Evolutionary conservation across 2,113 vertebrate species (phyloP).

Genomic region (Eptesicus fuscus): DNA sequence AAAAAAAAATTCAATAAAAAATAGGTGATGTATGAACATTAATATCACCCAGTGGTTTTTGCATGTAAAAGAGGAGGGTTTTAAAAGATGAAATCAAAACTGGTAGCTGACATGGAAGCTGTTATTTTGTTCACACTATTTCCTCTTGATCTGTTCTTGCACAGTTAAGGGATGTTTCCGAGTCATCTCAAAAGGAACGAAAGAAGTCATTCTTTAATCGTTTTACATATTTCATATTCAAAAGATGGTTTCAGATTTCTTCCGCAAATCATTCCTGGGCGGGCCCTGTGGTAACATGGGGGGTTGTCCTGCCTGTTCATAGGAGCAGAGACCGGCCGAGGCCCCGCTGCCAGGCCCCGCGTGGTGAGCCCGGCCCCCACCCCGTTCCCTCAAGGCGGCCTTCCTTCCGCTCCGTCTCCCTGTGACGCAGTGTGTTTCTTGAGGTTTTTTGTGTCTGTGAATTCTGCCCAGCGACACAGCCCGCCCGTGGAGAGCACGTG

Average conservation of each 20-base stretch:
- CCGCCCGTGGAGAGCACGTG: too few relatives aligned
- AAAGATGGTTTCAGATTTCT: not conserved
- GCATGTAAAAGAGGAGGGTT: not conserved
- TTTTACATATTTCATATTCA: not conserved
- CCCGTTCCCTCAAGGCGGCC: conserved; percentile 75
- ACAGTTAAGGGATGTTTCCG: not conserved
- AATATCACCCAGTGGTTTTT: not conserved
- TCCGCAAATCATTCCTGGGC: conserved; percentile 26
- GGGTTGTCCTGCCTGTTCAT: conserved; percentile 39
- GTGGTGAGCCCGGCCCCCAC: conserved; percentile 55
- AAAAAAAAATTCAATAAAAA: not conserved
- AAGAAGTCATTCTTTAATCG: not conserved
- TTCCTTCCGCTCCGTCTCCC: conserved; percentile 74
- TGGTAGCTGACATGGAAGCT: not conserved
- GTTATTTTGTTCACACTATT: not conserved
- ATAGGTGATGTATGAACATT: not conserved
- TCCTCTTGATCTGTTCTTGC: not conserved
- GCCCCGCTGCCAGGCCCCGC: conserved; percentile 62
- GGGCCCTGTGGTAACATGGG: conserved; percentile 37
- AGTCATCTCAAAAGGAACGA: not conserved
- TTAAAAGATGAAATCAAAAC: not conserved
- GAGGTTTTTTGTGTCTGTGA: conserved; percentile 48
- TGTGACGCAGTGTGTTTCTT: conserved; percentile 63
- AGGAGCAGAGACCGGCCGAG: conserved; percentile 55
- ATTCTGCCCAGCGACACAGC: conserved; percentile 28